Conservation (phyloP, 2,888 invertebrate species). For the Schrankia costaestrigalis region DNA sequence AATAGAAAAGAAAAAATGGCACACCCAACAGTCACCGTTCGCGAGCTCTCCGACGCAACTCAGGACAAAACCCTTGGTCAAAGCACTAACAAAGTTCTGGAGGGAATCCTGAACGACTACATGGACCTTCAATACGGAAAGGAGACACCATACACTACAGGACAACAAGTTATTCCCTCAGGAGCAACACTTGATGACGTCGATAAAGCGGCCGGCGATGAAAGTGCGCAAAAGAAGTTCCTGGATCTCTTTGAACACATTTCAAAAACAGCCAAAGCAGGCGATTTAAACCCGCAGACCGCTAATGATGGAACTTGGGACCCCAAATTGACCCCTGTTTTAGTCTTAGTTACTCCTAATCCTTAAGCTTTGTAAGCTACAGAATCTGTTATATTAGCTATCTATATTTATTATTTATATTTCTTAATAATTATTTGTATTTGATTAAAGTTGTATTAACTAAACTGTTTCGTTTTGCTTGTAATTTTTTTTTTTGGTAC, state of each 20-base stretch:
- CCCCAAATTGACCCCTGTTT: conserved; percentile 54
- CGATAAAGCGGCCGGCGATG: conserved; percentile 44
- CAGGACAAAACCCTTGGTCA: conserved; percentile 46
- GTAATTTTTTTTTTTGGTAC: too few species aligned
- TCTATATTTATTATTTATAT: conserved; percentile 10
- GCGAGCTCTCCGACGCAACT: conserved; percentile 52
- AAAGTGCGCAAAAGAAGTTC: conserved; percentile 46
- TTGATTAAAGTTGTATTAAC: conserved; percentile 18
- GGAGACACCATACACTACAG: conserved; percentile 67
- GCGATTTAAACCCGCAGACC: conserved; percentile 53
- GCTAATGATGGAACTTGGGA: conserved; percentile 61
- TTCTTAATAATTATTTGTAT: conserved; percentile 14
- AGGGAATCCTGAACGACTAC: conserved; percentile 63
- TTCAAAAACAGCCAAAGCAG: conserved; percentile 55
- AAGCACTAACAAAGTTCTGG: conserved; percentile 54
- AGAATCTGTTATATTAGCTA: conserved; percentile 18
- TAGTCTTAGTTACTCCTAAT: conserved; percentile 58
- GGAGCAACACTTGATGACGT: conserved; percentile 53
- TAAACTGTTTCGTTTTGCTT: too few species aligned
- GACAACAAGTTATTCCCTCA: conserved; percentile 57
- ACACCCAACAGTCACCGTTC: conserved; percentile 55
- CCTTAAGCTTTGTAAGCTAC: conserved; percentile 25
- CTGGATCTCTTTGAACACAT: conserved; percentile 57
- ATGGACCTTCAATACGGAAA: conserved; percentile 67
- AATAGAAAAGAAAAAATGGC: conserved; percentile 47